Percentiles rank a stretch among this genome's conserved stretches.
Conservation (phyloP, 2,113 vertebrate species). For the Podarcis cretensis region DNA sequence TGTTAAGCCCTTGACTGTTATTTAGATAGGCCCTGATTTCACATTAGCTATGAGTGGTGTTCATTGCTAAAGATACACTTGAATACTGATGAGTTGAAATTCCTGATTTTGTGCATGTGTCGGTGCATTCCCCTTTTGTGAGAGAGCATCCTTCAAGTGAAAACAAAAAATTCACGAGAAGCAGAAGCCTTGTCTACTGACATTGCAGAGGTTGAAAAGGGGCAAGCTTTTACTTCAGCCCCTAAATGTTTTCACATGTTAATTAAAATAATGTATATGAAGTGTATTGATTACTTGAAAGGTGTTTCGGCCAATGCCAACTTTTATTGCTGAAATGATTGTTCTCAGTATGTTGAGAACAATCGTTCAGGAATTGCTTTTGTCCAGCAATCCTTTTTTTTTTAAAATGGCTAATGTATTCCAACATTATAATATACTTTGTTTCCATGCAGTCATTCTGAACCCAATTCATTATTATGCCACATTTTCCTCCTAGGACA, state of each 20-base stretch:
- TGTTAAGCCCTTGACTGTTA: neutral
- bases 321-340: neutral
- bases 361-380: neutral
- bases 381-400: slow-evolving; percentile 28
- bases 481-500: neutral
- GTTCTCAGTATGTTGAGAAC: neutral
- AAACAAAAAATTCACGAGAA: neutral
- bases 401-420: neutral
- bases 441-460: slow-evolving; percentile 6
- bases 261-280: neutral
- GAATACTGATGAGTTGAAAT: neutral
- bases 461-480: neutral
- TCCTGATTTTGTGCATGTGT: neutral
- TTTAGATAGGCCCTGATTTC: neutral
- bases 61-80: neutral
- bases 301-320: neutral
- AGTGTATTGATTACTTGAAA: neutral
- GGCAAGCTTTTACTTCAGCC: neutral
- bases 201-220: neutral
- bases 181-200: neutral
- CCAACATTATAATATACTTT: slow-evolving; percentile 1
- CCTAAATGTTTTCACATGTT: neutral
- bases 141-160: neutral
- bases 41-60: neutral
- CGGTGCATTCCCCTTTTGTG: neutral